Conservation (phyloP, 2,113 vertebrate genomes). For the Nycticorax nycticorax region DNA sequence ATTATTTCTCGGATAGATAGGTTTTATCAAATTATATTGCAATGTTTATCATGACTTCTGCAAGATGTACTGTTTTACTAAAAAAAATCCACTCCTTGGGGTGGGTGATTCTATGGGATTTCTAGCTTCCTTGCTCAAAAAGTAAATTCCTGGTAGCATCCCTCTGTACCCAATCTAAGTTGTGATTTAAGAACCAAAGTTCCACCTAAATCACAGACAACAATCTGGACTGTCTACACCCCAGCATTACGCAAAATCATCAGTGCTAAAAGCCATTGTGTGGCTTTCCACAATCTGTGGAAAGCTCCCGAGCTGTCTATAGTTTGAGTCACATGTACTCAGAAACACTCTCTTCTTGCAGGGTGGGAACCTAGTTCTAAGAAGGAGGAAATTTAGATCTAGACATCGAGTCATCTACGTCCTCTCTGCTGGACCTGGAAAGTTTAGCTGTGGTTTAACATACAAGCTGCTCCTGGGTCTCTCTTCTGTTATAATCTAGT, state of each 20-base stretch:
- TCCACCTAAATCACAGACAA: background rate
- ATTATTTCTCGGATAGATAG: background rate
- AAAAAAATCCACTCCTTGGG: background rate
- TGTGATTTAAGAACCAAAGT: background rate
- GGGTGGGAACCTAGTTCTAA: background rate
- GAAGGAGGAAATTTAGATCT: background rate
- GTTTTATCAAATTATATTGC: background rate
- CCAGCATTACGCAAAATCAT: background rate
- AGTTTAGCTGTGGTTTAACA: background rate
- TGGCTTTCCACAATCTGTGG: background rate
- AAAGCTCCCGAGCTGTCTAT: background rate
- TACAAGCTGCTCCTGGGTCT: background rate
- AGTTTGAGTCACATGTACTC: background rate
- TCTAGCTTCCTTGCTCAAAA: background rate
- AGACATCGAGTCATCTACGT: background rate
- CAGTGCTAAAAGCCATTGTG: background rate
- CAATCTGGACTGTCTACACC: background rate
- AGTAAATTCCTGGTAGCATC: background rate
- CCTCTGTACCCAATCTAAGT: background rate
- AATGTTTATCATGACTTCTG: background rate
- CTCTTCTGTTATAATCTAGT: background rate
- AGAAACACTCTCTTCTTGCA: background rate
- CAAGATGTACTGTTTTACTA: background rate
- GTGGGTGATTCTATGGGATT: background rate
- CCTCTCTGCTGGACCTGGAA: background rate